phyloP scores from a whole-genome alignment of 1,140 invertebrate species.

The Zelostemma sp. region DNA sequence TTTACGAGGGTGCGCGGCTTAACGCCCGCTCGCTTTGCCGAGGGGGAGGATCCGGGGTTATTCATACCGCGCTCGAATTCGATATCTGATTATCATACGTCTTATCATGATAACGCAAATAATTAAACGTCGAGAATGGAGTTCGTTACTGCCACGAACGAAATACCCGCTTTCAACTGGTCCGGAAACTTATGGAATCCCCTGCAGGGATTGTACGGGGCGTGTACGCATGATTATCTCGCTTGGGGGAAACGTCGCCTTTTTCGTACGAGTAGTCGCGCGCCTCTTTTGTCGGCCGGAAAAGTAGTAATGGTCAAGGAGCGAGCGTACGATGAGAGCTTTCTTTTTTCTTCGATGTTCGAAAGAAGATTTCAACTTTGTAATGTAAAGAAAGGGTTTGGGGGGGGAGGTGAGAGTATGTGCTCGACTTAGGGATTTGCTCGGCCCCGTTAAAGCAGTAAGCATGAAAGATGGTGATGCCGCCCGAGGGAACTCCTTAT shows the following conservation, averaged over 20 bases:
- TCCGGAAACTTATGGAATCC: constrained; percentile 11
- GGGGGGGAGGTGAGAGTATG: too few species aligned
- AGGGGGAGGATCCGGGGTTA: constrained; percentile 22
- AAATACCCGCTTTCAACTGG: constrained; percentile 19
- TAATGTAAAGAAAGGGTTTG: constrained; percentile 57
- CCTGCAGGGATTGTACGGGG: too few species aligned
- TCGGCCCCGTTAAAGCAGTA: constrained; percentile 58
- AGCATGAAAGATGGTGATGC: constrained; percentile 67
- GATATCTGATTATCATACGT: constrained; percentile 64
- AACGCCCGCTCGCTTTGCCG: constrained; percentile 27
- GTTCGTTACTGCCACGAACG: constrained; percentile 23
- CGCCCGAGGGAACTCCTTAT: constrained; percentile 64
- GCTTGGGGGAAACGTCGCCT: too few species aligned
- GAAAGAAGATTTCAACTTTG: constrained; percentile 32
- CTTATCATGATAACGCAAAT: constrained; percentile 56
- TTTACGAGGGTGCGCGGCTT: constrained; percentile 24
- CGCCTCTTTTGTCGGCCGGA: too few species aligned
- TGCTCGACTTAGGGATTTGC: constrained; percentile 47
- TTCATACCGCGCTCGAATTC: constrained; percentile 46
- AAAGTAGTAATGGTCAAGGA: too few species aligned
- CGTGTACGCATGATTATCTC: too few species aligned
- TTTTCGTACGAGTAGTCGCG: too few species aligned
- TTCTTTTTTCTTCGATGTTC: background rate
- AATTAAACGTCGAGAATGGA: constrained; percentile 55
- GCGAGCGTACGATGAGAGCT: too few species aligned